Evolutionary conservation across 2,113 vertebrate genomes (phyloP), one percentile per base, ranked within the genome.

Genomic region (Varanus salvator): DNA sequence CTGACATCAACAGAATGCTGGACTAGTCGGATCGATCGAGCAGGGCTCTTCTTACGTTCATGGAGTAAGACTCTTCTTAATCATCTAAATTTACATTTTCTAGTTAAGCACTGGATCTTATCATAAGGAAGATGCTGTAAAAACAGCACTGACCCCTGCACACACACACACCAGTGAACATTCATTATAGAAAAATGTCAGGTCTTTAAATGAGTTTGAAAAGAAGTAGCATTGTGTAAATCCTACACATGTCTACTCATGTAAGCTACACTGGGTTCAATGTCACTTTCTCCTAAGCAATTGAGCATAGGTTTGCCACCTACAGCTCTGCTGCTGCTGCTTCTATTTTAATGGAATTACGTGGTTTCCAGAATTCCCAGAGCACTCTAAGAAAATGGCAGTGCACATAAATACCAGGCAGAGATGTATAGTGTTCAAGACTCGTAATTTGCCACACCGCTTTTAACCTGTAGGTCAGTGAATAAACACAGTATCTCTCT

Each of bases 391-490:
- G 29, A 92, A 93, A 94, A 6, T 8, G 29, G 88, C 4, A 57
- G 31, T 81, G 0, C 64, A 17, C 78, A 80, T 68, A 91, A 94
- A 91, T 52, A 89, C 15, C 76, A 31, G 27, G 1, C 1, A 88
- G 86, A 93, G 29, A n/a, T 88, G 25, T 34, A 78, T 92, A 54
- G 48, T 25, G 80, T 31, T 94, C 60, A 0, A 15, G 29, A n/a
- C 27, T 80, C 75, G 90, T 95, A 92, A 85, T 48, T 83, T 34
- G 83, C 2, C n/a, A 57, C 14, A 48, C 8, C 64, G 64, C 64
- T 85, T 95, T 84, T 92, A 89, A 84, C 87, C 85, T 83, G 54
- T 48, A 6, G 66, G 19, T 48, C 74, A 89, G 77, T n/a, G 25
- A 90, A 80, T 92, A 89, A 80, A 85, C 52, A 9, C 34, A 80